phyloP scores from a whole-genome alignment of 2,888 invertebrate species.

The Isotomurus palustris region DNA sequence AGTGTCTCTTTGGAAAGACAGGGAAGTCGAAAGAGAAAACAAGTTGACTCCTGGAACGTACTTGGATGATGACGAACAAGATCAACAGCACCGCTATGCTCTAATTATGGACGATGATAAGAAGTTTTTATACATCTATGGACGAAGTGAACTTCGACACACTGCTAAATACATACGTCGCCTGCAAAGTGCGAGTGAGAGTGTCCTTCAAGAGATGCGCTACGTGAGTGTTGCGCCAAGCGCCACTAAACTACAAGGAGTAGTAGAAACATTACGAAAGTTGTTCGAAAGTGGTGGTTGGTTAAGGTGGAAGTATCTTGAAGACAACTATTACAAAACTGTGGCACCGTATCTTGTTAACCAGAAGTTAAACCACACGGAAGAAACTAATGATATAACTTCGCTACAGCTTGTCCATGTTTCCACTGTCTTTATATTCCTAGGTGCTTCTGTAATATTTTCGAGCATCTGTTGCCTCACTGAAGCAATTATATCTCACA shows the following conservation, averaged over 20 bases:
- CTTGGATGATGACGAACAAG: neutral
- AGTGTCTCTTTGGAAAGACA: slow-evolving; percentile 3
- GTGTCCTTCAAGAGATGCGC: slow-evolving; percentile 18
- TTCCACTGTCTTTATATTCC: too few relatives aligned
- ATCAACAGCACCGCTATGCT: slow-evolving; percentile 9
- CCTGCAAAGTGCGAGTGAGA: slow-evolving; percentile 4
- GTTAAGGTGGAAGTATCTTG: slow-evolving; percentile 24
- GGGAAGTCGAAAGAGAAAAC: neutral
- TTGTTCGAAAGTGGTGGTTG: slow-evolving; percentile 17
- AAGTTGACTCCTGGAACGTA: neutral
- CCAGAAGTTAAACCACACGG: too few relatives aligned
- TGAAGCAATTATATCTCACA: too few relatives aligned
- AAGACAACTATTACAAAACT: slow-evolving; percentile 21
- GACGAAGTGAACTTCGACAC: slow-evolving; percentile 1
- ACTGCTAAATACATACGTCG: slow-evolving; percentile 6
- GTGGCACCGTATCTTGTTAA: slow-evolving; percentile 15
- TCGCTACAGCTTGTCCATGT: too few relatives aligned
- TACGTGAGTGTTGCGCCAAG: slow-evolving; percentile 20
- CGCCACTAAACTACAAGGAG: slow-evolving; percentile 18
- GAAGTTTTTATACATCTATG: slow-evolving; percentile 18
- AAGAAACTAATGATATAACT: too few relatives aligned
- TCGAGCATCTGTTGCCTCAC: too few relatives aligned
- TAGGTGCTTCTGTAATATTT: too few relatives aligned
- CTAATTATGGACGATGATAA: slow-evolving; percentile 23
- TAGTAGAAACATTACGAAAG: slow-evolving; percentile 14